Base-by-base conservation (phyloP, 2,888 invertebrate species). In the Linyphia triangularis region DNA sequence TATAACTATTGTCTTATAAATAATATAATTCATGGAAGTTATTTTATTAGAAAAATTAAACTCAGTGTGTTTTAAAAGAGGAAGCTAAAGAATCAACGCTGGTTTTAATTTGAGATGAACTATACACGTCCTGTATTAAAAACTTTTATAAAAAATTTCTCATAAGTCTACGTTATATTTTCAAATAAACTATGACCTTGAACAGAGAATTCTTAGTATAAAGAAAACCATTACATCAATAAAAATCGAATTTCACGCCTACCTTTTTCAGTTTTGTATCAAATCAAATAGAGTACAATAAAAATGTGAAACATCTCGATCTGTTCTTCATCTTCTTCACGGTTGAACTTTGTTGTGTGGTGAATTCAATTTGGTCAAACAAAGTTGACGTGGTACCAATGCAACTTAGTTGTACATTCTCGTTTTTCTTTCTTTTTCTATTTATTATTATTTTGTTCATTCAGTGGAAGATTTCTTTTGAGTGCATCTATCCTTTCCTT, bases 191-290 rank as follows among this genome's bases (percentile, higher is more conserved):
- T n/a, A 51, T 51, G n/a, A 1, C 51, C 51, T 51, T 16, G 51
- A 51, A n/a, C n/a, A n/a, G 13, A 51, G n/a, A 51, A 16, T 51
- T 1, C 5, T 9, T 4, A 33, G 33, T n/a, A 33, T 33, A 33
- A 33, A 69, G 33, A 69, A 51, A 22, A 22, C 72, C 43, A 43
- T 72, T 72, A 51, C 72, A 26, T 26, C 51, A 72, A 72, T 72
- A 72, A 43, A 72, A 72, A 72, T 72, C 72, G 51, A 72, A 72
- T 72, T 51, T 51, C 28, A 72, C 72, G 51, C 43, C 43, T 70
- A 37, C 43, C 43, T 24, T 26, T 51, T 51, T 51, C n/a, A n/a
- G 51, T 51, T 51, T n/a, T 51, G n/a, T 13, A 51, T 51, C 51
- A 51, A 13, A 51, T 51, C 51, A n/a, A 51, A 51, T 51, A 13